Conservation (phyloP, 1,140 invertebrate species). For the Phortica variegata region DNA sequence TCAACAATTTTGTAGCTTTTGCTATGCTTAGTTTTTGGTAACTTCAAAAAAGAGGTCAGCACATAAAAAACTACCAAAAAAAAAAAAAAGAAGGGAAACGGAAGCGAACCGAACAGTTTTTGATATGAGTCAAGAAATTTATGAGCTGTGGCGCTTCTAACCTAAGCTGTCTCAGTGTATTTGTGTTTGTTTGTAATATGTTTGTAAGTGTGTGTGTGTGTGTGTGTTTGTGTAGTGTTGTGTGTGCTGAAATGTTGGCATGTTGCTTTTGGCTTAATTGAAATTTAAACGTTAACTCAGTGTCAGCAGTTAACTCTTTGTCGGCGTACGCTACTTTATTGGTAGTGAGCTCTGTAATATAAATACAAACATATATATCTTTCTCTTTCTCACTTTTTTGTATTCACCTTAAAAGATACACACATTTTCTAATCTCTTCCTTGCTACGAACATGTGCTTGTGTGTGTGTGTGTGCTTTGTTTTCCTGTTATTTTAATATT, state of each 20-base stretch:
- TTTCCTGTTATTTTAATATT: no score
- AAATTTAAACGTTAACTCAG: conserved; percentile 47
- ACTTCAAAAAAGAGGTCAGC: no score
- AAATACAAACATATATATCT: no score
- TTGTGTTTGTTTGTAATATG: background rate
- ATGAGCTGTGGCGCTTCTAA: conserved; percentile 45
- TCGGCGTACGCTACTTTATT: no score
- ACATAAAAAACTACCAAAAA: background rate
- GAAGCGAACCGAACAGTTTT: conserved; percentile 46
- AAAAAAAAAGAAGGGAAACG: conserved; percentile 22
- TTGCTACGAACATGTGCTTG: no score
- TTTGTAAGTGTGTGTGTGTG: background rate
- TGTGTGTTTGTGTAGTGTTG: conserved; percentile 2
- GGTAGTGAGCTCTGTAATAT: no score
- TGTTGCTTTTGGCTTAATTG: conserved; percentile 46
- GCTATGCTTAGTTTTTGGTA: no score
- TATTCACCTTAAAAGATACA: no score
- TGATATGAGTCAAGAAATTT: conserved; percentile 53
- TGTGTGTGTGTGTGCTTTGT: no score
- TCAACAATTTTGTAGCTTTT: no score
- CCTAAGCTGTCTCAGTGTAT: background rate
- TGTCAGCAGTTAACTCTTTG: conserved; percentile 37
- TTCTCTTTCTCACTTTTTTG: no score
- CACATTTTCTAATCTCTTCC: no score
- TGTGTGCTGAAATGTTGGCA: background rate